Evolutionary conservation across 30 jellyfish, hydroid and myxozoan genomes (phyloP).

Genomic region (Hydra vulgaris): DNA sequence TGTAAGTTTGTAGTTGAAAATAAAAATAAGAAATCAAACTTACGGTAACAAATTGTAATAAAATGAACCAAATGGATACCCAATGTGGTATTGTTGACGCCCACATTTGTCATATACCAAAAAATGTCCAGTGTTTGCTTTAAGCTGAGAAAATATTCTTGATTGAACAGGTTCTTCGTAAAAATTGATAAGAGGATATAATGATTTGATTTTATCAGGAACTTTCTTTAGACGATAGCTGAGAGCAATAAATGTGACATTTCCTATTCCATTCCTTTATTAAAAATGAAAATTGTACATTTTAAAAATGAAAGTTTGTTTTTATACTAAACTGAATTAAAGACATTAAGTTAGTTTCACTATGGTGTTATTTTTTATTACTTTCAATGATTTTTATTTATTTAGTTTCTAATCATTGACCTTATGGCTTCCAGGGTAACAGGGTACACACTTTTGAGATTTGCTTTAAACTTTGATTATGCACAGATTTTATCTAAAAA

Average conservation of each 20-base stretch:
- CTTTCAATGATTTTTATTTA: no score
- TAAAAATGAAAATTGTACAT: neutral
- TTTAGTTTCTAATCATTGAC: no score
- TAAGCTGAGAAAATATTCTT: neutral
- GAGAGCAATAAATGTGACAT: constrained; percentile 5
- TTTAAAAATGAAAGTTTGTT: neutral
- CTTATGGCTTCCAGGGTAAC: no score
- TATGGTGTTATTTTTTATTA: no score
- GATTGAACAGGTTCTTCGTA: constrained; percentile 23
- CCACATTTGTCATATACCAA: constrained; percentile 19
- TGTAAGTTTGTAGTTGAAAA: no score
- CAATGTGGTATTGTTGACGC: constrained; percentile 15
- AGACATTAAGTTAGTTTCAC: neutral
- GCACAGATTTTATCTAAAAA: no score
- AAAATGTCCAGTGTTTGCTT: constrained; percentile 5
- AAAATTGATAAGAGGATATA: constrained; percentile 6
- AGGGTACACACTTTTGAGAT: no score
- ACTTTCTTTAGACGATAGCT: neutral
- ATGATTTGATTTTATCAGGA: constrained; percentile 1
- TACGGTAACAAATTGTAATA: no score
- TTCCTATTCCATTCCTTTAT: neutral
- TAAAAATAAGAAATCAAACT: no score
- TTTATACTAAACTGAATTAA: neutral
- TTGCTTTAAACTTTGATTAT: no score
- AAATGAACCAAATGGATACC: constrained; percentile 12